These are phyloP conservation scores for Neomorphus geoffroyi DNA, from an alignment of 2,797 vertebrate genomes.

Conservation along the genomic window DNA sequence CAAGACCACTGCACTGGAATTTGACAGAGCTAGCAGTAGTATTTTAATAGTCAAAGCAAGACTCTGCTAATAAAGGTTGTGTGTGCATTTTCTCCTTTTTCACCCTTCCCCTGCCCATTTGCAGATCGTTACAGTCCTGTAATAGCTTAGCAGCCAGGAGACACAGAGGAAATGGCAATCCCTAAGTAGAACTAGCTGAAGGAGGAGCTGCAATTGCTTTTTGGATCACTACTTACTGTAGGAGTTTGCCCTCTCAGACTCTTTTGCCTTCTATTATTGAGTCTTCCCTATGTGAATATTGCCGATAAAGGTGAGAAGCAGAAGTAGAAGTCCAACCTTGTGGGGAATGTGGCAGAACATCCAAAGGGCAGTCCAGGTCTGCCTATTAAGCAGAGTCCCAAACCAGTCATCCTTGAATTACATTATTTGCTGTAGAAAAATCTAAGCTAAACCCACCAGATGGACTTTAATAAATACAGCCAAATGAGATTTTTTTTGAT, in stretches of 20 bases:
- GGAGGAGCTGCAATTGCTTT: conserved; percentile 3
- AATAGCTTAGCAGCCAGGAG: conserved; percentile 4
- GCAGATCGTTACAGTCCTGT: not conserved
- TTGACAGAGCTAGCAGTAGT: not conserved
- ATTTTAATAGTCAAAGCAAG: not conserved
- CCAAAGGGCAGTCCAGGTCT: not conserved
- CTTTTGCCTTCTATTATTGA: not conserved
- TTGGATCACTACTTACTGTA: not conserved
- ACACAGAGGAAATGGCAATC: not conserved
- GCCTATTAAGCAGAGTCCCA: not conserved
- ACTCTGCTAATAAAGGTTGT: not conserved
- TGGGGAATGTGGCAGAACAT: not conserved
- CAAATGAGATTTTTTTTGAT: not conserved
- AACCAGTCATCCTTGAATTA: not conserved
- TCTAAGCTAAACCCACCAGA: not conserved
- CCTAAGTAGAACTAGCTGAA: conserved; percentile 7
- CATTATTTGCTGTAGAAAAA: not conserved
- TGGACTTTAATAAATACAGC: not conserved
- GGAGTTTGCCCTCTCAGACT: not conserved
- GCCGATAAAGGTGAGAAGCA: not conserved
- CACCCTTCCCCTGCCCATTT: not conserved
- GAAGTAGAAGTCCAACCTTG: not conserved
- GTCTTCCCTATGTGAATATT: not conserved
- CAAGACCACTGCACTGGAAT: not conserved
- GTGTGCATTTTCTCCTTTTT: not conserved